phyloP scores from a whole-genome alignment of 2,797 vertebrate genomes.

The Cyprinodon diabolis region DNA sequence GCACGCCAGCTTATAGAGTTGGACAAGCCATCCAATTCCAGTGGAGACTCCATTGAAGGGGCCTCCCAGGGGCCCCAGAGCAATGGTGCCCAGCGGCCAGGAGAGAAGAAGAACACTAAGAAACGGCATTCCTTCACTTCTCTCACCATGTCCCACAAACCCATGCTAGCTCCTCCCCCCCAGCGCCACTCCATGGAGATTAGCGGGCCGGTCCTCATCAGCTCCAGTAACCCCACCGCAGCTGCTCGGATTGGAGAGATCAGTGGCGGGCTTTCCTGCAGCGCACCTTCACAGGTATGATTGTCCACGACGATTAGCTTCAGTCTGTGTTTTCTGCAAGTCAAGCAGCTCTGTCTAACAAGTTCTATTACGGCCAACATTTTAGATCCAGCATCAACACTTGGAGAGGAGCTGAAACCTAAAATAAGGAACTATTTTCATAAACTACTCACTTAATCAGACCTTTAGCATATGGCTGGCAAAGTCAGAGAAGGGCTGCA shows the following conservation, averaged over 20 bases:
- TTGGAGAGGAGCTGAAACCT: neutral
- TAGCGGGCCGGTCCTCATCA: constrained; percentile 98
- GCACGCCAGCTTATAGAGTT: constrained; percentile 96
- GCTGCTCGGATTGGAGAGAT: constrained; percentile 95
- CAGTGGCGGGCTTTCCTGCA: constrained; percentile 94
- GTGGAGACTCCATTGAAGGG: constrained; percentile 87
- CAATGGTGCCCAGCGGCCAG: constrained; percentile 84
- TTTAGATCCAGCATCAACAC: neutral
- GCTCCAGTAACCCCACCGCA: constrained; percentile 97
- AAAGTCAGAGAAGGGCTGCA: too few relatives aligned
- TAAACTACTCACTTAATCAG: too few relatives aligned
- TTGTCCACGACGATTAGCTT: neutral
- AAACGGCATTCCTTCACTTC: constrained; percentile 99
- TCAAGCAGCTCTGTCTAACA: neutral
- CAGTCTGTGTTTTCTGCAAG: neutral
- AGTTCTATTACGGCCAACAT: neutral
- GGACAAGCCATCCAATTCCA: constrained; percentile 89
- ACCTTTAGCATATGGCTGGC: too few relatives aligned
- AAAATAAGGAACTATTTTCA: too few relatives aligned
- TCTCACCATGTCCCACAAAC: constrained; percentile 97
- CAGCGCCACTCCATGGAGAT: constrained; percentile 99
- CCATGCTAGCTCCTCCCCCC: constrained; percentile 90
- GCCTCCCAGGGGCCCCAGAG: constrained; percentile 83
- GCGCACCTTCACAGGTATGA: constrained; percentile 96
- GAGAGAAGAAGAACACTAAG: constrained; percentile 98